These are phyloP conservation scores for Passer domesticus DNA, from an alignment of 2,113 vertebrate genomes.

Conservation along the genomic window DNA sequence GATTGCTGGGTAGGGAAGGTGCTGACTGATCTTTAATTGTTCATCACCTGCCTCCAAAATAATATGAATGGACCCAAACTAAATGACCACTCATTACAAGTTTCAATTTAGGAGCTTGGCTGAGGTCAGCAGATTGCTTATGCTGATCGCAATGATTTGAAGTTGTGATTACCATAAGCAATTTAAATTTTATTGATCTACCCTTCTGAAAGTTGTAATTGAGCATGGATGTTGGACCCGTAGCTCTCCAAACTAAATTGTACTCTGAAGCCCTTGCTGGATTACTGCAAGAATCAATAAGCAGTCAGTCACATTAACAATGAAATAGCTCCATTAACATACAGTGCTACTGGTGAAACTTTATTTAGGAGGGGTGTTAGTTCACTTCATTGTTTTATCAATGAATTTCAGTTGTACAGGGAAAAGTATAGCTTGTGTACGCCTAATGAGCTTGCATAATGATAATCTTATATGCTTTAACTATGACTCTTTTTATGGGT, in stretches of 20 bases:
- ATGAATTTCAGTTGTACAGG: conserved; percentile 75
- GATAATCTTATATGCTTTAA: conserved; percentile 60
- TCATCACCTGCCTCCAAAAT: conserved; percentile 81
- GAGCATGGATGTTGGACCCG: conserved; percentile 83
- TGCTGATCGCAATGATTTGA: conserved; percentile 93
- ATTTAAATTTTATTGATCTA: conserved; percentile 99
- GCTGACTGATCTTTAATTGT: conserved; percentile 79
- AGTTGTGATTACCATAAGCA: conserved; percentile 96
- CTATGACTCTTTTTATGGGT: conserved; percentile 48
- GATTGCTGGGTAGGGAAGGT: conserved; percentile 71
- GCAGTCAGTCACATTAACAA: conserved; percentile 89
- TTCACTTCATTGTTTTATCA: conserved; percentile 83
- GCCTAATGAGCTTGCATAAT: conserved; percentile 74
- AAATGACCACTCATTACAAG: conserved; percentile 84
- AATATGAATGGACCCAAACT: conserved; percentile 82
- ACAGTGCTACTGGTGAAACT: conserved; percentile 78
- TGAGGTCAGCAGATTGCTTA: conserved; percentile 93
- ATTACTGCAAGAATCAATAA: conserved; percentile 85
- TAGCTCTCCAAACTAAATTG: conserved; percentile 82
- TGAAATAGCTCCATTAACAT: conserved; percentile 92
- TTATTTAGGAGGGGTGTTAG: conserved; percentile 84
- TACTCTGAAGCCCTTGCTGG: conserved; percentile 78
- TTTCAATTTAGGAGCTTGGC: conserved; percentile 84
- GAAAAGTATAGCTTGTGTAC: conserved; percentile 75
- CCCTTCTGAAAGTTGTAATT: conserved; percentile 91